Conservation (phyloP, 2,113 vertebrate species). For the Nothoprocta pentlandii region DNA sequence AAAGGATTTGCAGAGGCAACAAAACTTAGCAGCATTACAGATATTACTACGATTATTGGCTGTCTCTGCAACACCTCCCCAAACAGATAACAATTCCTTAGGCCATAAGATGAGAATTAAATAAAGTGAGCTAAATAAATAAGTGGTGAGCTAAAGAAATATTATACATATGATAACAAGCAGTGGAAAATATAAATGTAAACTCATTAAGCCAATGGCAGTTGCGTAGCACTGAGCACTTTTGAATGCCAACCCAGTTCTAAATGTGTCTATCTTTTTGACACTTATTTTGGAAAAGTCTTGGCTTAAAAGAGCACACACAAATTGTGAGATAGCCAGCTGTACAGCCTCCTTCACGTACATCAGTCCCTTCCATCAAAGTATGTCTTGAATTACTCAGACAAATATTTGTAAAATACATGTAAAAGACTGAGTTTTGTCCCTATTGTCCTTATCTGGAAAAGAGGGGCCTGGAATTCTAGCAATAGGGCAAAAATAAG, state of each 20-base stretch:
- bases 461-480: not conserved
- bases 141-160: not conserved
- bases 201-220: not conserved
- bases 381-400: not conserved
- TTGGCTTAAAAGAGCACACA: not conserved
- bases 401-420: not conserved
- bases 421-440: not conserved
- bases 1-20: not conserved
- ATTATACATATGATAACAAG: not conserved
- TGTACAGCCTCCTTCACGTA: not conserved
- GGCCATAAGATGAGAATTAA: not conserved
- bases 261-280: not conserved
- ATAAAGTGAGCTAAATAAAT: constrained; percentile 6
- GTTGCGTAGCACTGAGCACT: not conserved
- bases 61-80: not conserved
- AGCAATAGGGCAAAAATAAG: not conserved
- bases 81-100: not conserved
- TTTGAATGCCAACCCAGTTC: not conserved
- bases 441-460: not conserved
- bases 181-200: not conserved
- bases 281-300: not conserved
- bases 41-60: not conserved
- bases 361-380: not conserved
- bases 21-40: not conserved
- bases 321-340: not conserved